A percentile compares a stretch with the other conserved stretches of the same genome.
phyloP scores from a whole-genome alignment of 2,113 vertebrate species.

The Corapipo altera region DNA sequence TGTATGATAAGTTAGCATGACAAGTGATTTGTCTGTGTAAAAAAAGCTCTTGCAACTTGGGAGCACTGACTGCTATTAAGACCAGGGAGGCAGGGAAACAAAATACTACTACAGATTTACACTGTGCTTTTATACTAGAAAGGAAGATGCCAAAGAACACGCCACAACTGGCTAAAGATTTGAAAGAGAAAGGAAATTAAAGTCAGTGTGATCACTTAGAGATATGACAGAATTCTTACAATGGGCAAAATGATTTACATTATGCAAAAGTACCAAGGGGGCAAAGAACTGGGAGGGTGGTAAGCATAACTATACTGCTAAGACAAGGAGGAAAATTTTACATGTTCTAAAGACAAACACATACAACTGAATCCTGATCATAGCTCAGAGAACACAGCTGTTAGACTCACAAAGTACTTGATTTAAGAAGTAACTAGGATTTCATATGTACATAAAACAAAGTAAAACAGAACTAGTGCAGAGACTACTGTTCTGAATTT shows the following conservation, averaged over 20 bases:
- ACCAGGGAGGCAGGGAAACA: background rate
- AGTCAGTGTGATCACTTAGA: background rate
- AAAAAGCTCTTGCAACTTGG: background rate
- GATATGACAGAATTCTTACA: background rate
- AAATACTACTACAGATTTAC: background rate
- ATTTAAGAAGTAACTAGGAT: background rate
- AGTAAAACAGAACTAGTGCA: background rate
- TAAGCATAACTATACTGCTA: background rate
- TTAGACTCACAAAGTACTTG: background rate
- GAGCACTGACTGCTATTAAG: background rate
- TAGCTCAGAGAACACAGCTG: background rate
- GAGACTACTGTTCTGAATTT: background rate
- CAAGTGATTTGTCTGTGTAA: background rate
- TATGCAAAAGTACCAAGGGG: accelerated
- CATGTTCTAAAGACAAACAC: background rate
- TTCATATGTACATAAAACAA: background rate
- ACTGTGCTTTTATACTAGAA: background rate
- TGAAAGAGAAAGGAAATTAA: background rate
- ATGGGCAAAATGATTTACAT: background rate
- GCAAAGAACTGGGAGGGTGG: background rate
- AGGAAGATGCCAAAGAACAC: background rate
- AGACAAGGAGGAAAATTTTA: background rate
- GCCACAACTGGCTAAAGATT: background rate
- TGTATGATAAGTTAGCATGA: background rate
- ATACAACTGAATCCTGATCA: background rate